Evolutionary conservation across 2,797 vertebrate species (phyloP).

Genomic region (Gymnoscopelus microlampas): DNA sequence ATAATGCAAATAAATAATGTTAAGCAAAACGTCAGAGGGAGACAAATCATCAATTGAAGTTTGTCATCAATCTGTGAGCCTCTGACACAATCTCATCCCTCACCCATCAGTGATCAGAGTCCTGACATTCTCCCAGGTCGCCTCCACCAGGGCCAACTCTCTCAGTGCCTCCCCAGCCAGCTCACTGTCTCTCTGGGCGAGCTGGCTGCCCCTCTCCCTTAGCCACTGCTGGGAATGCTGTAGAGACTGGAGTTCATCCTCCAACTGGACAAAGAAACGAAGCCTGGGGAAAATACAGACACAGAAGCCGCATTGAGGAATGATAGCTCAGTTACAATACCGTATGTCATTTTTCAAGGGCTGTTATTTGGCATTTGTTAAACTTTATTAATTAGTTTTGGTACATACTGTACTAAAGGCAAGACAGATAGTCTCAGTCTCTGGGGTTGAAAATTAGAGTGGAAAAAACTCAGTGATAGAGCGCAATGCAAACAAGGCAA

Average conservation of each 20-base stretch:
- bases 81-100: conserved; percentile 41
- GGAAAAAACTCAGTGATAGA: too few relatives aligned
- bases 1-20: neutral
- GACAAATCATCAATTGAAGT: too few relatives aligned
- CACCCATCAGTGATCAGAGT: conserved; percentile 88
- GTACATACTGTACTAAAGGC: too few relatives aligned
- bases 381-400: too few relatives aligned
- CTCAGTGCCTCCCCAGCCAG: conserved; percentile 85
- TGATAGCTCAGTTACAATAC: conserved; percentile 38
- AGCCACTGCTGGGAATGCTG: conserved; percentile 93
- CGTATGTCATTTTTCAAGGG: conserved; percentile 30
- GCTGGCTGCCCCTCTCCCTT: conserved; percentile 90
- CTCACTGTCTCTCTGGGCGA: conserved; percentile 88
- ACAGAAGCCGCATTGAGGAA: conserved; percentile 59
- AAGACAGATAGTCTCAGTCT: too few relatives aligned
- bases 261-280: conserved; percentile 90
- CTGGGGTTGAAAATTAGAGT: too few relatives aligned
- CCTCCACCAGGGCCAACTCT: conserved; percentile 85
- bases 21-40: neutral
- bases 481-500: too few relatives aligned
- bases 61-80: too few relatives aligned
- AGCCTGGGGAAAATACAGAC: conserved; percentile 79
- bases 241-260: conserved; percentile 92
- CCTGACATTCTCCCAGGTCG: conserved; percentile 87
- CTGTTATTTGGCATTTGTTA: neutral